These are phyloP conservation scores for Portevinia maculata DNA, from an alignment of 2,888 invertebrate genomes.

Conservation along the genomic window DNA sequence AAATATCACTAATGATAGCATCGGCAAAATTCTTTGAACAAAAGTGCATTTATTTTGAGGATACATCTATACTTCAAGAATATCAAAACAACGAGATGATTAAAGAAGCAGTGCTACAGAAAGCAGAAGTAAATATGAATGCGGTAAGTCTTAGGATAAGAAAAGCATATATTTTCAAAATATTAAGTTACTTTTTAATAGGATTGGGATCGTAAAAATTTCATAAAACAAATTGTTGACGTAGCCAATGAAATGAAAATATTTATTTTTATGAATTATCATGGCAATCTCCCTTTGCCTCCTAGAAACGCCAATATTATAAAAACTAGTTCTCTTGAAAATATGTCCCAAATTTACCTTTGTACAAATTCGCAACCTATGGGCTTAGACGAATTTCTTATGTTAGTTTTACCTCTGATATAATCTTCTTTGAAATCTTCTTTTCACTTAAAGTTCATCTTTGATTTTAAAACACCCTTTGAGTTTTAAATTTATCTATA, in stretches of 20 bases:
- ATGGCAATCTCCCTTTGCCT: constrained; percentile 21
- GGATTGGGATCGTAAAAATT: constrained; percentile 43
- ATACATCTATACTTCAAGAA: constrained; percentile 27
- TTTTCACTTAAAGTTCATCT: too few species aligned
- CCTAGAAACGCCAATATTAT: too few species aligned
- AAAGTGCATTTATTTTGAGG: constrained; percentile 33
- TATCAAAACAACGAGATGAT: constrained; percentile 49
- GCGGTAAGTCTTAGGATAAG: constrained; percentile 28
- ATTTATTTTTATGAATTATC: constrained; percentile 42
- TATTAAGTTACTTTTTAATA: constrained; percentile 3
- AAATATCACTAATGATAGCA: constrained; percentile 44
- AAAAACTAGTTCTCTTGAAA: too few species aligned
- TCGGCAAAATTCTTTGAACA: constrained; percentile 34
- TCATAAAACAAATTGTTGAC: constrained; percentile 46
- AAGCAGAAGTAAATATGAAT: not conserved
- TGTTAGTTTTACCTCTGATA: too few species aligned
- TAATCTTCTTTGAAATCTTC: too few species aligned
- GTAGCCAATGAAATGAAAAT: constrained; percentile 44
- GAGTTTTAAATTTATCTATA: too few species aligned
- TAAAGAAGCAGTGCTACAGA: constrained; percentile 40
- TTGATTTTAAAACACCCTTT: too few species aligned
- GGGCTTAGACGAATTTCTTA: too few species aligned
- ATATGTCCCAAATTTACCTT: too few species aligned
- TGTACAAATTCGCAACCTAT: too few species aligned
- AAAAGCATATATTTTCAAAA: not conserved